Conservation (phyloP, 2,888 invertebrate genomes). For the Watsonalla cultraria region DNA sequence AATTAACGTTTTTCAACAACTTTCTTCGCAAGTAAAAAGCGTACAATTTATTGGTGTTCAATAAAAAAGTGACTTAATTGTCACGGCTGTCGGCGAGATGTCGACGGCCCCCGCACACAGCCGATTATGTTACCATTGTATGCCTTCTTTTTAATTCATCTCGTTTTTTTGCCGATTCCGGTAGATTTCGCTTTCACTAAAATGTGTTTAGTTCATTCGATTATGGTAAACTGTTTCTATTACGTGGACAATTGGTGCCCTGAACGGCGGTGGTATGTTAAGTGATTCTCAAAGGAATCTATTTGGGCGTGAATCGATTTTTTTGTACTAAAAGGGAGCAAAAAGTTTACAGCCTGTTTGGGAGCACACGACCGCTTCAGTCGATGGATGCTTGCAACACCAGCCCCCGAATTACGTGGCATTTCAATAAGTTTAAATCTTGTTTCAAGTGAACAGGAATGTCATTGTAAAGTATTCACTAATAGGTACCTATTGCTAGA, state of each 20-base stretch:
- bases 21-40: slow-evolving; percentile 54
- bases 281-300: too few relatives aligned
- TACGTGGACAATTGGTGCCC: neutral
- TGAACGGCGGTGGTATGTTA: neutral
- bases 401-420: too few relatives aligned
- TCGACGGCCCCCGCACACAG: slow-evolving; percentile 12
- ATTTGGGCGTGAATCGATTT: too few relatives aligned
- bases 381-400: too few relatives aligned
- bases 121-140: slow-evolving; percentile 28
- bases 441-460: too few relatives aligned
- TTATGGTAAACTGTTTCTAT: slow-evolving; percentile 22
- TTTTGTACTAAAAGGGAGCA: too few relatives aligned
- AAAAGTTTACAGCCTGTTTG: too few relatives aligned
- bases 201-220: slow-evolving; percentile 40
- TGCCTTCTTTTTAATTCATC: slow-evolving; percentile 19
- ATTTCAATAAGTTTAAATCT: too few relatives aligned
- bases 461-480: too few relatives aligned
- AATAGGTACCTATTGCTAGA: too few relatives aligned
- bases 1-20: slow-evolving; percentile 57
- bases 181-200: slow-evolving; percentile 61
- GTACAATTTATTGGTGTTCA: slow-evolving; percentile 30
- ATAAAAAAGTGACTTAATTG: slow-evolving; percentile 62
- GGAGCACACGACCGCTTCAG: too few relatives aligned
- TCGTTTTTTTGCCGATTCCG: slow-evolving; percentile 31
- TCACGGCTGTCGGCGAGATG: slow-evolving; percentile 47